A percentile compares a stretch with the other conserved stretches of the same genome.
phyloP scores from a whole-genome alignment of 1,140 invertebrate genomes.

The Euwallacea similis region DNA sequence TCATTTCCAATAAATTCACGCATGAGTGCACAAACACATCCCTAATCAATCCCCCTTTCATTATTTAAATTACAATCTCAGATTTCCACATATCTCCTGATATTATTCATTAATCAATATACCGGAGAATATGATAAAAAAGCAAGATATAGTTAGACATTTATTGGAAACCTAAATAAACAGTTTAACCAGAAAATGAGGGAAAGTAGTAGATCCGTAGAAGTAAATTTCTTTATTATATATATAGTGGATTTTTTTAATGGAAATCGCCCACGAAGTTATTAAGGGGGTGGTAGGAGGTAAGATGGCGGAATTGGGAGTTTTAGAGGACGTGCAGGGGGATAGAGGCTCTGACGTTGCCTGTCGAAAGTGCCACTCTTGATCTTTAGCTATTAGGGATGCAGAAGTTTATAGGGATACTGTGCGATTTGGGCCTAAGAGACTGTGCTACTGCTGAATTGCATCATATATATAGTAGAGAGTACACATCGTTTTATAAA shows the following conservation, averaged over 20 bases:
- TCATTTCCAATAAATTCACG: constrained; percentile 52
- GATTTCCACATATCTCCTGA: neutral
- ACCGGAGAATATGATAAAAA: neutral
- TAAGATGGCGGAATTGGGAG: constrained; percentile 1
- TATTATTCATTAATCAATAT: neutral
- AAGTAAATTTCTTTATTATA: too few species aligned
- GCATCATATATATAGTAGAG: too few species aligned
- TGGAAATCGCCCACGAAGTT: neutral
- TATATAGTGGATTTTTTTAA: neutral
- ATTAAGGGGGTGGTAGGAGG: neutral
- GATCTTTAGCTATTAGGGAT: constrained; percentile 27
- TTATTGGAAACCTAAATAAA: too few species aligned
- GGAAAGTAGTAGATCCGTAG: too few species aligned
- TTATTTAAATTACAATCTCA: neutral
- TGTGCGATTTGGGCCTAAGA: neutral
- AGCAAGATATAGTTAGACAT: too few species aligned
- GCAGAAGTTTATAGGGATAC: constrained; percentile 1
- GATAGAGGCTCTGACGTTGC: constrained; percentile 22
- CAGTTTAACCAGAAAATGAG: too few species aligned
- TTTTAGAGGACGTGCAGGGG: neutral
- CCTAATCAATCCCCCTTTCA: neutral
- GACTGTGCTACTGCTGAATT: neutral
- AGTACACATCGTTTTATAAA: too few species aligned
- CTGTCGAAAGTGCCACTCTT: constrained; percentile 31
- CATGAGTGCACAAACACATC: constrained; percentile 38